Base-by-base conservation (phyloP, 1,140 invertebrate genomes). In the Brachionus paranguensis region DNA sequence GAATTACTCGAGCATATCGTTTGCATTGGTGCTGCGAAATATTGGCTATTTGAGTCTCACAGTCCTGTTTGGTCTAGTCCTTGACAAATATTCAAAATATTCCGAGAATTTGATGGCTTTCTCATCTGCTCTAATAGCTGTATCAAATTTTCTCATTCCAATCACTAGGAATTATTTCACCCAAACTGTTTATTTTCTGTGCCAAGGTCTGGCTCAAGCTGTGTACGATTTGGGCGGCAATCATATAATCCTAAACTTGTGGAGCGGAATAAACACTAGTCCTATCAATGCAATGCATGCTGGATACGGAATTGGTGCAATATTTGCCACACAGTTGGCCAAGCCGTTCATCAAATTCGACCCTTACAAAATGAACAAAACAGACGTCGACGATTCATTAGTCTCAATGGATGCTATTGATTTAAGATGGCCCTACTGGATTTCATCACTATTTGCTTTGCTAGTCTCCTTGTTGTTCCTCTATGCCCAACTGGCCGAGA, bases 231-330 rank as follows among this genome's bases (percentile, higher is more conserved):
- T 81, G 45, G 53, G 78, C 12, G 78, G 78, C 6, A 81, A 81
- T 68, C 33, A 64, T 17, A 41, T 81, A 8, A 65, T 81, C 12
- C n/a, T 81, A 33, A 81, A 47, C 45, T 8, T 81, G 14, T 81
- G 78, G 78, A 43, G 10, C 8, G 33, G 37, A 24, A 64, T 64
- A 27, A 81, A 81, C 29, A 68, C 78, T 10, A 45, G 37, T 43
- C 78, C 78, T 1, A 81, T 81, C 17, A 81, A 81, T 47, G 78
- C 64, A 29, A 81, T 81, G 78, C 78, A 81, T 81, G 78, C 78
- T 43, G 78, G 78, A 45, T 81, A 81, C 29, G 78, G 78, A 10
- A 81, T 81, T 45, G 78, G 78, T 27, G 78, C 78, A 11, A 68
- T 81, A 41, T 68, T 81, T 20, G 78, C 78, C n/a, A 68, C 64